Evolutionary conservation across 2,797 vertebrate genomes (phyloP), one percentile per base, ranked within the genome.

Genomic region (Sebastes goodei): DNA sequence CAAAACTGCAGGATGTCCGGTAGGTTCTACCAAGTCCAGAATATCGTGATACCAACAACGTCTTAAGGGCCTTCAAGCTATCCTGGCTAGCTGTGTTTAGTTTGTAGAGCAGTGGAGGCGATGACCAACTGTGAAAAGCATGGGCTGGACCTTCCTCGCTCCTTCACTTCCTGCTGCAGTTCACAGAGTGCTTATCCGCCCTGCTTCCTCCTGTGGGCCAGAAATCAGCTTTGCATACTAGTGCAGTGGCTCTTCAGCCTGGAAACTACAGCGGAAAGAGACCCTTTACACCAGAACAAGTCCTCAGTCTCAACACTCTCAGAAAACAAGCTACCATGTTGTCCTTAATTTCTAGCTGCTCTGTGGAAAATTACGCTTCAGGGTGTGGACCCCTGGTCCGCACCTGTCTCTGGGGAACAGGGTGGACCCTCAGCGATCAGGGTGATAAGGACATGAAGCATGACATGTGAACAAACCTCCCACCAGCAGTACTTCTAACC

Each of bases 151-250:
- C 91, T 93, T 92, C 88, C 87, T 91, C 46, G 86, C 93, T 91
- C 91, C 92, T 95, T 90, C 88, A 91, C 88, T 95, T 96, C 96
- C 96, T 94, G 93, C 77, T 76, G 76, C 77, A 68, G 76, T 71
- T 83, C 84, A 83, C 75, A 73, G 80, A 75, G 81, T 61, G 81
- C 86, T 89, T 81, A 79, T 92, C 91, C 93, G 82, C 90, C 91
- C 93, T 12, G 83, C 88, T 93, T 93, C 93, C 95, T 96, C 95
- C 94, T 94, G 88, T 93, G 89, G 90, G 87, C 88, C 89, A 76
- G 73, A 76, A 79, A 84, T 80, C 63, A 38, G 85, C 87, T 89
- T 72, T 83, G 83, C 78, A 72, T 79, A 78, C 9, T 59, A 71
- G 38, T 35, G 64, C 70, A 49, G 71, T 27, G 1, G 74, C 78